Base-by-base conservation (phyloP, 2,888 invertebrate species). In the Xylocampa areola region DNA sequence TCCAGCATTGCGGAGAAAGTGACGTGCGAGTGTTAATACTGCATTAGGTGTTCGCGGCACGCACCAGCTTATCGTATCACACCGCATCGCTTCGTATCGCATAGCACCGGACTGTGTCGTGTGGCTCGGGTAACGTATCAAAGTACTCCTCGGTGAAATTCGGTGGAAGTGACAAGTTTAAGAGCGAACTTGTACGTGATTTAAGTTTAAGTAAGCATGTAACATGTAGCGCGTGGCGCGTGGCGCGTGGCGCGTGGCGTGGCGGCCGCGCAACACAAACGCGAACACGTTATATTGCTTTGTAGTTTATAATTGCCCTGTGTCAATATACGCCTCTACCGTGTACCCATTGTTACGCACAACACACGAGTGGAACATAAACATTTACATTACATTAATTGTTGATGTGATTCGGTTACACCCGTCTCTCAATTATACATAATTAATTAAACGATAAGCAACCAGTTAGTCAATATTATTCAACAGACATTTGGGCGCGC, bases 401-500 rank as follows among this genome's bases (percentile, higher is more conserved):
- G 39, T 40, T 32, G 14, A 44, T 23, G 27, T 60, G 47, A 32
- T 48, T 66, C 19, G 27, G 30, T 48, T 40, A 53, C 14, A 39
- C 44, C 32, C 17, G 16, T 39, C 14, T 52, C 27, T 60, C 45
- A 48, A 60, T 53, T 39, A 52, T 43, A 43, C 19, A 16, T n/a
- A 23, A 48, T 53, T 60, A 36, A 66, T 53, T 48, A 60, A 58
- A 43, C 59, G 51, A 17, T 45, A 58, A 19, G 14, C 58, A 13
- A 33, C 21, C 16, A 32, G 27, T 39, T 43, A 35, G 47, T 59
- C 33, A 44, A 63, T 36, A 39, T 54, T 47, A 40, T 57, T 40
- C 29, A 44, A 35, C 25, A 29, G 29, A 35, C n/a, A 49, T 14
- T 25, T 16, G 23, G 19, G 7, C 11, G 33, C 19, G 41, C 19